Base-by-base conservation (phyloP, 2,888 invertebrate species). In the Resseliella maxima region DNA sequence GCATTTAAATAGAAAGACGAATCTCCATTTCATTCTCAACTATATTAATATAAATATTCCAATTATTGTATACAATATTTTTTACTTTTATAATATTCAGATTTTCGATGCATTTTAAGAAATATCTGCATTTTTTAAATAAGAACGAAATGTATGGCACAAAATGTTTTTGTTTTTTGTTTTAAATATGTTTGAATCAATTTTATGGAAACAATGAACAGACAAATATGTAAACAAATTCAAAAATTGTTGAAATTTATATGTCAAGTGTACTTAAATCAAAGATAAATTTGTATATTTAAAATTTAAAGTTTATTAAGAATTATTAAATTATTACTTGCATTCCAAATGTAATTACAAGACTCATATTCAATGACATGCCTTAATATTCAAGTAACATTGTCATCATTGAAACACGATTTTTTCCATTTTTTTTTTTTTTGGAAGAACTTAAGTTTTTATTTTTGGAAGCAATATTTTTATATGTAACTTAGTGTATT, bases 391-490 rank as follows among this genome's bases (percentile, higher is more conserved):
- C 5, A 41, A 41, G 2, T 15, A 2, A 50, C 8, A 50, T 50
- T 59, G 59, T 59, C 59, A 24, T 59, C 59, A 59, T 5, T 59
- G 21, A 50, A 72, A 31, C 12, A 31, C n/a, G 2, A 72, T 31
- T 15, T 31, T 31, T 72, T 35, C 1, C 35, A 72, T 72, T 31
- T 15, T 8, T 31, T 72, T 72, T 72, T 27, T 50, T 41, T 12
- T 41, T 12, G 5, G 12, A 41, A 10, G 45, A 45, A 12, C 12
- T 10, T 12, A n/a, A n/a, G n/a, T n/a, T 21, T 72, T 72, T 72
- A 72, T 72, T 72, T 72, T 72, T 18, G 27, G 31, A 72, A 72
- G 72, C 72, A 72, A 72, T 72, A 72, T 72, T 31, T 72, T 27
- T 27, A 59, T 59, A 50, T 50, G 5, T 50, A 41, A 41, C 18